phyloP scores from a whole-genome alignment of 2,888 invertebrate genomes.

The Tribolium freemani region DNA sequence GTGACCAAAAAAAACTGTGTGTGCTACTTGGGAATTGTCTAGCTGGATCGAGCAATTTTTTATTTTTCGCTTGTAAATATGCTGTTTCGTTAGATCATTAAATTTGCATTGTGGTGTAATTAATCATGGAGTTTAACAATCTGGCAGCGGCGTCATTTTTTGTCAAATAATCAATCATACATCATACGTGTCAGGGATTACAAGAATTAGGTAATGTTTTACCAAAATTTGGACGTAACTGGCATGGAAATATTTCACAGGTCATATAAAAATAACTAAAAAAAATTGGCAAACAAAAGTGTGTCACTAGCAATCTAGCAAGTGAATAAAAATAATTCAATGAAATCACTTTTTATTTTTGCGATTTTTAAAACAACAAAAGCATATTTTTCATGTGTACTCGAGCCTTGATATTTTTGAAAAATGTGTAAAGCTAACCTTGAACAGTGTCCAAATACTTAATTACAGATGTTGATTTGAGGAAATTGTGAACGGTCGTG shows the following conservation, averaged over 20 bases:
- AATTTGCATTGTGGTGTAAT: background rate
- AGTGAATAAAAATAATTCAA: conserved; percentile 2
- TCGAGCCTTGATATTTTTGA: conserved; percentile 15
- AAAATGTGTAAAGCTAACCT: conserved; percentile 17
- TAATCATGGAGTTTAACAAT: background rate
- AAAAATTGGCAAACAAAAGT: background rate
- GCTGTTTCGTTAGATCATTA: background rate
- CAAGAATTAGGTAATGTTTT: background rate
- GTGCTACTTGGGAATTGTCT: too few relatives aligned
- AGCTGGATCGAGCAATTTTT: too few relatives aligned
- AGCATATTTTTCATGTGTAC: background rate
- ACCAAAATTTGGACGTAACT: background rate
- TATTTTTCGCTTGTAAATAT: background rate
- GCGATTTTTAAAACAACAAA: background rate
- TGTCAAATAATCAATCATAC: background rate
- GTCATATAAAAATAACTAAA: background rate
- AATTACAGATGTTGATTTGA: background rate
- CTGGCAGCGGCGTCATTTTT: background rate
- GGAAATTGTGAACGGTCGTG: background rate
- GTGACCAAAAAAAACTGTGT: too few relatives aligned
- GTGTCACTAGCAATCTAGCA: background rate
- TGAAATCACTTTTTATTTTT: conserved; percentile 23
- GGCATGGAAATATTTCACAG: background rate
- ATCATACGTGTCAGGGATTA: background rate
- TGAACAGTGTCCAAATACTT: conserved; percentile 11